These are phyloP conservation scores for Psilanteris sp. DNA, from an alignment of 1,140 invertebrate species.

Conservation along the genomic window DNA sequence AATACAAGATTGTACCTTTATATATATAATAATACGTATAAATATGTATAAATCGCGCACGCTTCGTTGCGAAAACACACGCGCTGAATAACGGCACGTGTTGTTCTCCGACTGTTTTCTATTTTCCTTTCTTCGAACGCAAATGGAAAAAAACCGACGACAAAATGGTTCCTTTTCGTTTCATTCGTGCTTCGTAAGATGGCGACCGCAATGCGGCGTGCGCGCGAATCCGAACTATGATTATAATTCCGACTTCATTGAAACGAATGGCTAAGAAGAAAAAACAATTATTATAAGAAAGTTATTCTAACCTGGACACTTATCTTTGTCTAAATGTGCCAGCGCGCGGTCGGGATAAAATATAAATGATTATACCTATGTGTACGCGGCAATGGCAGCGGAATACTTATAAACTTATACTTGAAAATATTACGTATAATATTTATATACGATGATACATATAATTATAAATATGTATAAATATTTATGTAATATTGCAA, in stretches of 20 bases:
- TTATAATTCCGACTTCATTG: conserved; percentile 49
- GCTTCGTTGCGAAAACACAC: conserved; percentile 35
- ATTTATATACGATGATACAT: conserved; percentile 66
- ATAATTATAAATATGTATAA: conserved; percentile 66
- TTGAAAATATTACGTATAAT: conserved; percentile 67
- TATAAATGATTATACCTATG: conserved; percentile 75
- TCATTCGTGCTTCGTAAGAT: background rate
- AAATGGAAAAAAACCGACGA: no score
- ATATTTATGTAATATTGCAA: conserved; percentile 77
- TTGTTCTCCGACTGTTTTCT: no score
- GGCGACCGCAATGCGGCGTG: conserved; percentile 27
- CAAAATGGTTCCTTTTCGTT: conserved; percentile 3
- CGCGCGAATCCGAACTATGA: conserved; percentile 44
- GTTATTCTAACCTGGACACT: conserved; percentile 56
- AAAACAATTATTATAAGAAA: conserved; percentile 35
- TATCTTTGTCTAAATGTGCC: conserved; percentile 64
- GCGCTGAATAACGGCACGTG: no score
- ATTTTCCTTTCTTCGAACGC: conserved; percentile 6
- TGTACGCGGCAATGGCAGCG: conserved; percentile 70
- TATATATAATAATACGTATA: conserved; percentile 62
- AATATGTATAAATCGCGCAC: conserved; percentile 59
- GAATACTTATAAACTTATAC: conserved; percentile 73
- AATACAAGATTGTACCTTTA: conserved; percentile 63
- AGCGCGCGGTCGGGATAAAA: conserved; percentile 66
- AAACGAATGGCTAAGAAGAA: conserved; percentile 25